A percentile compares a stretch with the other conserved stretches of the same genome.
phyloP scores from a whole-genome alignment of 1,140 invertebrate genomes.

The Polyergus mexicanus region DNA sequence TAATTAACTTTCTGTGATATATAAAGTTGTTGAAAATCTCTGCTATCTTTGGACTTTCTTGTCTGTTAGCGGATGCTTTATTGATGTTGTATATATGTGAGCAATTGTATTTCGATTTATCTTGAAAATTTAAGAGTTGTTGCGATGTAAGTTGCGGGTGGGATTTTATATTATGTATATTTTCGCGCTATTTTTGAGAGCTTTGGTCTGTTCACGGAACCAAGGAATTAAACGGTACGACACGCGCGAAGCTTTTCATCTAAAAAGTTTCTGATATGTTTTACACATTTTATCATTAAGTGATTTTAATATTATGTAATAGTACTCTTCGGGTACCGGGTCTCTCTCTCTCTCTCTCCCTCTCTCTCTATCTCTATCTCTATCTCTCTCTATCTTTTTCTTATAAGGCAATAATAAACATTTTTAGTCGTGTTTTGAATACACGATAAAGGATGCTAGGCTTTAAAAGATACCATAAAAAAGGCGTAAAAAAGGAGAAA shows the following conservation, averaged over 20 bases:
- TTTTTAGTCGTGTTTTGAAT: slow-evolving; percentile 42
- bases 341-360: slow-evolving; percentile 61
- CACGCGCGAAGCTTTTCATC: background rate
- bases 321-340: slow-evolving; percentile 66
- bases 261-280: slow-evolving; percentile 12
- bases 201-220: slow-evolving; percentile 43
- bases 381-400: slow-evolving; percentile 29
- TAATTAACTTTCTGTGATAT: slow-evolving; percentile 76
- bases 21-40: slow-evolving; percentile 74
- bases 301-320: slow-evolving; percentile 35
- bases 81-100: slow-evolving; percentile 66
- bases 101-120: slow-evolving; percentile 62
- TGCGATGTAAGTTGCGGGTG: slow-evolving; percentile 21
- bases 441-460: slow-evolving; percentile 43
- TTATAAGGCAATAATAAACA: slow-evolving; percentile 59
- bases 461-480: slow-evolving; percentile 44
- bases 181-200: slow-evolving; percentile 64
- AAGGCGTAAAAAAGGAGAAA: slow-evolving; percentile 44
- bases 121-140: slow-evolving; percentile 58
- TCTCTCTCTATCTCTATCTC: slow-evolving; percentile 41
- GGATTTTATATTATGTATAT: slow-evolving; percentile 62
- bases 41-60: slow-evolving; percentile 57
- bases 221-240: background rate
- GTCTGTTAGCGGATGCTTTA: slow-evolving; percentile 71
- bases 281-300: slow-evolving; percentile 40